Evolutionary conservation across 1,140 invertebrate species (phyloP).

Genomic region (Sesamia nonagrioides): DNA sequence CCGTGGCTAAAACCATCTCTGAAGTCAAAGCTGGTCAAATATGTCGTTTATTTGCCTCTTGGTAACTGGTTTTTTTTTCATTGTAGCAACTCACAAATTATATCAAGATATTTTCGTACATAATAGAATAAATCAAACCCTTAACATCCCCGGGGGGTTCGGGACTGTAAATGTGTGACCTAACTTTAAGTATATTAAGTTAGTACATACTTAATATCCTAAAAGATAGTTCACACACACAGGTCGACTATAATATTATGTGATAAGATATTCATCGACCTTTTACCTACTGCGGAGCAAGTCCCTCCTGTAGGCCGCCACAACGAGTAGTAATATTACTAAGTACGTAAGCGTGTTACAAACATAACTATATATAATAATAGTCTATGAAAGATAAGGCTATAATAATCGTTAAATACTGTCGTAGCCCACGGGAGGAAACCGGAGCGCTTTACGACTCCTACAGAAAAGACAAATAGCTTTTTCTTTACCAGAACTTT

Average conservation of each 20-base stretch:
- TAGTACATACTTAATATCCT: too few relatives aligned
- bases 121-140: background rate
- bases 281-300: background rate
- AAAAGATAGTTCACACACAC: too few relatives aligned
- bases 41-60: background rate
- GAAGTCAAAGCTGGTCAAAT: slow-evolving; percentile 4
- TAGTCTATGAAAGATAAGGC: background rate
- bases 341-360: background rate
- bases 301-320: background rate
- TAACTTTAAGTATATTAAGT: slow-evolving; percentile 13
- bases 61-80: background rate
- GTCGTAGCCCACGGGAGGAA: too few relatives aligned
- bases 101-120: background rate
- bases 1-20: background rate
- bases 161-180: background rate
- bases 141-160: background rate
- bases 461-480: background rate
- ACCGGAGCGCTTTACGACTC: background rate
- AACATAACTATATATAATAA: background rate
- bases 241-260: too few relatives aligned
- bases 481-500: too few relatives aligned
- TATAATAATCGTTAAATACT: too few relatives aligned
- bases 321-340: slow-evolving; percentile 8
- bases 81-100: background rate
- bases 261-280: background rate